A percentile compares a stretch with the other conserved stretches of the same genome.
These are phyloP conservation scores for Hirtodrosophila cameraria DNA, from an alignment of 2,888 invertebrate genomes.

Conservation along the genomic window DNA sequence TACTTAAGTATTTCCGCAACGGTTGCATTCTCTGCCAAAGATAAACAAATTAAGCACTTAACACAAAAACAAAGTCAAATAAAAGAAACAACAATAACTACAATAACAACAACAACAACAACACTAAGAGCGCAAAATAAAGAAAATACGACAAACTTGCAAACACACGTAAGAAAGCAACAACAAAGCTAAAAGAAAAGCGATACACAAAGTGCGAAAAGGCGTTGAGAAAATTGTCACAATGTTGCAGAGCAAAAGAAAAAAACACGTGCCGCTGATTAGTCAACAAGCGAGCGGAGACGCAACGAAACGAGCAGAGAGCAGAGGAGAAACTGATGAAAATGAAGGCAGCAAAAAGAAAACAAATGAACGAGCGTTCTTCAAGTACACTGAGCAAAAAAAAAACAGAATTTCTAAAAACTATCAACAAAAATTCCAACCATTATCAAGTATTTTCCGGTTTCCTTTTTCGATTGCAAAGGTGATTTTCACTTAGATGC, in stretches of 20 bases:
- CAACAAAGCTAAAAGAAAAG: slow-evolving; percentile 28
- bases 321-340: not conserved
- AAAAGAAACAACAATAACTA: slow-evolving; percentile 24
- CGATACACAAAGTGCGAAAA: slow-evolving; percentile 49
- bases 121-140: slow-evolving; percentile 31
- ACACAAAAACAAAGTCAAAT: slow-evolving; percentile 37
- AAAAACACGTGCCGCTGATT: slow-evolving; percentile 78
- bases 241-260: slow-evolving; percentile 57
- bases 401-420: not conserved
- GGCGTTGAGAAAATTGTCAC: slow-evolving; percentile 70
- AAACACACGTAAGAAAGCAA: slow-evolving; percentile 49
- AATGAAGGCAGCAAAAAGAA: not conserved
- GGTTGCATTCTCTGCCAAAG: slow-evolving; percentile 60
- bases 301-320: not conserved
- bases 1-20: slow-evolving; percentile 72
- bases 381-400: slow-evolving; percentile 27
- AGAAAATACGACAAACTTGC: slow-evolving; percentile 39
- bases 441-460: not conserved
- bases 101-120: slow-evolving; percentile 4
- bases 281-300: slow-evolving; percentile 46
- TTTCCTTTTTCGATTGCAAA: too few relatives aligned
- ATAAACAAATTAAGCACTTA: slow-evolving; percentile 68
- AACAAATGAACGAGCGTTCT: slow-evolving; percentile 17
- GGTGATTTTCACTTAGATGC: too few relatives aligned
- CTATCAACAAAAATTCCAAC: not conserved